These are phyloP conservation scores for Dasypogon diadema DNA, from an alignment of 2,888 invertebrate species.

Conservation along the genomic window DNA sequence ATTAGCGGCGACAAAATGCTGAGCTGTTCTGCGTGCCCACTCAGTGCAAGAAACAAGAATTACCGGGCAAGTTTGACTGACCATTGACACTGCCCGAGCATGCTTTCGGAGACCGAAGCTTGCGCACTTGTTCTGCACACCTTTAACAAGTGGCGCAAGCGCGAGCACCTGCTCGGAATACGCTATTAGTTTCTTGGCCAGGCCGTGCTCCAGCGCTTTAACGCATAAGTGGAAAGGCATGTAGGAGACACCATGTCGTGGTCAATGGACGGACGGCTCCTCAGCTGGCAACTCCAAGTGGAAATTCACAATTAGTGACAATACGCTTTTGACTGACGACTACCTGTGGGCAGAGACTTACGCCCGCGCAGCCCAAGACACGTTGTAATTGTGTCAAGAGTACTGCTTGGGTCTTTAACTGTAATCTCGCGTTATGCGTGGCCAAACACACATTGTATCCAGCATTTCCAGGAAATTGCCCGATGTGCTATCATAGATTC, in stretches of 20 bases:
- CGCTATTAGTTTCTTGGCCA: no score
- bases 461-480: no score
- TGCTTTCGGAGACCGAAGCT: not conserved
- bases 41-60: not conserved
- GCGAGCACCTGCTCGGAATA: not conserved
- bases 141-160: not conserved
- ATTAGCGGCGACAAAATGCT: slow-evolving; percentile 11
- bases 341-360: not conserved
- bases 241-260: not conserved
- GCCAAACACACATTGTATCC: no score
- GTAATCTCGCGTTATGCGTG: not conserved
- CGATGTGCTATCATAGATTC: no score
- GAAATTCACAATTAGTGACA: not conserved
- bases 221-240: not conserved
- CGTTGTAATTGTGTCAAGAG: not conserved
- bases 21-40: not conserved
- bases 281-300: not conserved
- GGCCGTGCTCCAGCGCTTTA: no score
- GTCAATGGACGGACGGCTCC: not conserved
- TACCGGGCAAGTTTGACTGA: not conserved
- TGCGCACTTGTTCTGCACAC: not conserved
- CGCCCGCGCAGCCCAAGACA: not conserved
- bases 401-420: not conserved
- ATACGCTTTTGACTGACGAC: not conserved
- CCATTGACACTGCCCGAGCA: not conserved